phyloP scores from a whole-genome alignment of 2,797 vertebrate genomes.

The Notamacropus eugenii region DNA sequence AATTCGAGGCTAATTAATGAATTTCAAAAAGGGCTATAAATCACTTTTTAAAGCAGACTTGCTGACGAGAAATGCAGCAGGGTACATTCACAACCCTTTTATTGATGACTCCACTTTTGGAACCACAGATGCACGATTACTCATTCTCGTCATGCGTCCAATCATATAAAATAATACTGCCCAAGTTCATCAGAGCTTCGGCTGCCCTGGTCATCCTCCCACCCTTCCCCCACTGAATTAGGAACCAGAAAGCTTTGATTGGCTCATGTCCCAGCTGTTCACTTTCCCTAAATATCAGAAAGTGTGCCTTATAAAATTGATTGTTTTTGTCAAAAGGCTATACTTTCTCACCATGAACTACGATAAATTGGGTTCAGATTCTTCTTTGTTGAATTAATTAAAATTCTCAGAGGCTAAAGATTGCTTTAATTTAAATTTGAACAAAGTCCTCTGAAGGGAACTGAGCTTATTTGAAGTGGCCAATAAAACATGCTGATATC shows the following conservation, averaged over 20 bases:
- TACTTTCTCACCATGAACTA: conserved; percentile 52
- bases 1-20: conserved; percentile 38
- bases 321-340: conserved; percentile 28
- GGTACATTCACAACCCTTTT: neutral
- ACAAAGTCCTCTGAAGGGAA: conserved; percentile 41
- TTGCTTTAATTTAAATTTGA: conserved; percentile 17
- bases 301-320: conserved; percentile 40
- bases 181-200: neutral
- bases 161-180: neutral
- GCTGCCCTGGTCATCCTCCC: conserved; percentile 9
- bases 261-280: neutral
- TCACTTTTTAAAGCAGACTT: conserved; percentile 52
- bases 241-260: conserved; percentile 15
- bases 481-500: conserved; percentile 19
- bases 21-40: conserved; percentile 27
- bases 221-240: conserved; percentile 9
- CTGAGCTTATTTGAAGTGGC: conserved; percentile 45
- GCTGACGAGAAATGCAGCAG: conserved; percentile 46
- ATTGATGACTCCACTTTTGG: conserved; percentile 21
- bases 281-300: neutral
- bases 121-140: conserved; percentile 1
- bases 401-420: conserved; percentile 25
- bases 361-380: conserved; percentile 44
- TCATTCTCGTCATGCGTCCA: neutral
- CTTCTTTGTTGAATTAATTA: conserved; percentile 57